Conservation (phyloP, 2,113 vertebrate genomes). For the Nothoprocta pentlandii region DNA sequence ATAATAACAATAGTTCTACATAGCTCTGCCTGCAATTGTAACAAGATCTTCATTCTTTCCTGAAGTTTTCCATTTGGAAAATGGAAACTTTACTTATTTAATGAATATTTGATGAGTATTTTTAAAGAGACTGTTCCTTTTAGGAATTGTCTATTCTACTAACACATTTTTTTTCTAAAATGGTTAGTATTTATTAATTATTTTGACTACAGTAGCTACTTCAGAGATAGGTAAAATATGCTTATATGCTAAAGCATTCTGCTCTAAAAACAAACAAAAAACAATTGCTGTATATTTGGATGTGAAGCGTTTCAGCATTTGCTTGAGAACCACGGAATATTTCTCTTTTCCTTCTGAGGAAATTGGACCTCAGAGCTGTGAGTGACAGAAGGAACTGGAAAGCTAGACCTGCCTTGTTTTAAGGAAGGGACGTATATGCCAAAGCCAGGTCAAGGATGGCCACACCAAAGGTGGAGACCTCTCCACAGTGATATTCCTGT, state of each 20-base stretch:
- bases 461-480: not conserved
- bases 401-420: not conserved
- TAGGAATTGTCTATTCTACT: not conserved
- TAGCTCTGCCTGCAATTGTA: slow-evolving; percentile 23
- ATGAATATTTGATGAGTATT: not conserved
- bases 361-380: accelerated
- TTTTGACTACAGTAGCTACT: not conserved
- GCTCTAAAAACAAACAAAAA: not conserved
- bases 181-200: not conserved
- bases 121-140: not conserved
- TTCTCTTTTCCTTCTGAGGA: not conserved
- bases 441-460: not conserved
- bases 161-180: not conserved
- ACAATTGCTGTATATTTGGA: not conserved
- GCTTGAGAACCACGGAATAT: not conserved
- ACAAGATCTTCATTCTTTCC: not conserved
- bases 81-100: not conserved
- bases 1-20: not conserved
- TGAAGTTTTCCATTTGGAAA: not conserved
- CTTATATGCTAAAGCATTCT: not conserved
- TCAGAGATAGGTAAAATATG: not conserved
- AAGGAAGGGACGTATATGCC: not conserved
- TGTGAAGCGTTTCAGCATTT: not conserved
- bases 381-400: not conserved
- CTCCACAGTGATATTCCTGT: not conserved